phyloP scores from a whole-genome alignment of 2,113 vertebrate genomes.

The Rafetus swinhoei region DNA sequence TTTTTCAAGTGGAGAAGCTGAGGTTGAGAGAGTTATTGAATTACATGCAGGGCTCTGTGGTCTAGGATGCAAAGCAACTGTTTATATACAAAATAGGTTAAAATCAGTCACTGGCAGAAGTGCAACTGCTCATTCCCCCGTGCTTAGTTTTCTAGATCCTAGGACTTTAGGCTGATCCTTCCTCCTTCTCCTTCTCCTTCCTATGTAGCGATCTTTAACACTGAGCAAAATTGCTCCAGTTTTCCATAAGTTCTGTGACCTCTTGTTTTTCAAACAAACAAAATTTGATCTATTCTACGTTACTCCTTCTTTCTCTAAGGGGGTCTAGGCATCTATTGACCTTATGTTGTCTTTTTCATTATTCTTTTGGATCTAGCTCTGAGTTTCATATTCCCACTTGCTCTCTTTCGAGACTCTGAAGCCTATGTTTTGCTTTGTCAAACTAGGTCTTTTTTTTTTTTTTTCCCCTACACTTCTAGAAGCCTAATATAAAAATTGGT shows the following conservation, averaged over 20 bases:
- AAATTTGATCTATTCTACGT: not conserved
- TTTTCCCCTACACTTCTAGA: not conserved
- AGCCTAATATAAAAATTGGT: not conserved
- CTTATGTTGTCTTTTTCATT: not conserved
- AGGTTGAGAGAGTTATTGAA: not conserved
- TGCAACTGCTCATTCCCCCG: not conserved
- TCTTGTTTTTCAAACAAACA: not conserved
- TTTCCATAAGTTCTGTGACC: not conserved
- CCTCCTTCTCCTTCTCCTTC: not conserved
- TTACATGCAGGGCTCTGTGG: not conserved
- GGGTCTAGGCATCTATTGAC: not conserved
- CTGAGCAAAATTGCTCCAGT: not conserved
- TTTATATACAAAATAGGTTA: not conserved
- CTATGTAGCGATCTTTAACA: not conserved
- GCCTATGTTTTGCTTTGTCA: not conserved
- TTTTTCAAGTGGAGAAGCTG: not conserved
- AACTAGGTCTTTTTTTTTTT: not conserved
- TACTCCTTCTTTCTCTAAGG: not conserved
- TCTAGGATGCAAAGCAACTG: not conserved
- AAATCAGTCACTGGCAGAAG: not conserved
- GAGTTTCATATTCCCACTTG: not conserved
- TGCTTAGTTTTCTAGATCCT: not conserved
- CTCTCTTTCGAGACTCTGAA: not conserved
- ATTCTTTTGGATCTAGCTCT: not conserved
- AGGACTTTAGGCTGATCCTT: not conserved